Evolutionary conservation across 2,797 vertebrate genomes (phyloP).

Genomic region (Kryptolebias ocellatus): DNA sequence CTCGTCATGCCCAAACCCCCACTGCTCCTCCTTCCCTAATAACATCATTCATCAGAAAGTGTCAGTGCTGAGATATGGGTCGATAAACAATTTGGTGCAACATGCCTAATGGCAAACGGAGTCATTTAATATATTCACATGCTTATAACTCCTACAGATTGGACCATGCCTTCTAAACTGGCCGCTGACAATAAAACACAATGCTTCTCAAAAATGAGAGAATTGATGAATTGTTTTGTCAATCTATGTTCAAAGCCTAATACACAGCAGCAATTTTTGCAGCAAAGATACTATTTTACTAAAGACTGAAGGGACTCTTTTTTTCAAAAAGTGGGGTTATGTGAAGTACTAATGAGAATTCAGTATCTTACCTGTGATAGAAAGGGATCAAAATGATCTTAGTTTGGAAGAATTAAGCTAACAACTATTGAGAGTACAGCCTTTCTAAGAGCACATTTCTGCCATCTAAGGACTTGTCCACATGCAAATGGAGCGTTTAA

Average conservation of each 20-base stretch:
- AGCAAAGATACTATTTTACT: not conserved
- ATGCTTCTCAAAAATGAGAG: constrained; percentile 14
- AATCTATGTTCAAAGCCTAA: not conserved
- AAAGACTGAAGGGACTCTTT: not conserved
- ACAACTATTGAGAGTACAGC: too few species aligned
- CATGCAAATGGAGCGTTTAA: too few species aligned
- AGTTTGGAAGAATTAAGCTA: too few species aligned
- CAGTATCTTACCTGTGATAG: not conserved
- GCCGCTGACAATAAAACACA: constrained; percentile 33
- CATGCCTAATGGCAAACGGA: constrained; percentile 75
- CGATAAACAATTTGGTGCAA: constrained; percentile 82
- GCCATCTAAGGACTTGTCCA: too few species aligned
- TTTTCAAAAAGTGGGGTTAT: not conserved
- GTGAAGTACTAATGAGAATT: not conserved
- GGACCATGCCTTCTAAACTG: constrained; percentile 32
- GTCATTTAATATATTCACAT: constrained; percentile 77
- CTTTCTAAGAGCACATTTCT: not conserved
- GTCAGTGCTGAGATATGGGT: constrained; percentile 72
- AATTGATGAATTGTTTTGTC: not conserved
- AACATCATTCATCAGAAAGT: constrained; percentile 77
- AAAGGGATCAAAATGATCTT: too few species aligned
- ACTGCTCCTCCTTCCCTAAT: constrained; percentile 72
- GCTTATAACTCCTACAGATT: constrained; percentile 66
- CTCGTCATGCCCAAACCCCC: constrained; percentile 58
- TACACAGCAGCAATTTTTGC: not conserved